Conservation (phyloP, 2,113 vertebrate species). For the Anolis sagrei region DNA sequence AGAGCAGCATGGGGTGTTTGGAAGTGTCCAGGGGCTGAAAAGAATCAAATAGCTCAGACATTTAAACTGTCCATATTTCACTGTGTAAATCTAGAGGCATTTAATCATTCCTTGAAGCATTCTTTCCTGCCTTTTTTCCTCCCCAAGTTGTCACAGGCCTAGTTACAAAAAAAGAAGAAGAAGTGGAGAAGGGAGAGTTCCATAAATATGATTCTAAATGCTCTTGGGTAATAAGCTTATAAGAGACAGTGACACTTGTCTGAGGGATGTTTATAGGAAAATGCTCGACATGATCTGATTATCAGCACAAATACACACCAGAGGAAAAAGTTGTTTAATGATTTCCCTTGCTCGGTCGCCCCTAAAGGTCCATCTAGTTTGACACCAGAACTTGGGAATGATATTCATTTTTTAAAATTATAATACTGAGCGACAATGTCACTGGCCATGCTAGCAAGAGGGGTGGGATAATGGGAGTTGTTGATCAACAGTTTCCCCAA, state of each 20-base stretch:
- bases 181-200: neutral
- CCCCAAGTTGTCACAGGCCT: constrained; percentile 55
- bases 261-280: neutral
- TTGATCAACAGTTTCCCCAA: neutral
- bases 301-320: neutral
- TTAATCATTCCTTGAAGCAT: constrained; percentile 76
- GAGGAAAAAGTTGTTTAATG: neutral
- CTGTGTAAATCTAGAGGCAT: constrained; percentile 75
- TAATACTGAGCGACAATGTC: neutral
- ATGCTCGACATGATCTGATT: neutral
- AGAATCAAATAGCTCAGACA: constrained; percentile 78
- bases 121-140: constrained; percentile 64
- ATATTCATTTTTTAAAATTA: no score
- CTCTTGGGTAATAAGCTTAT: neutral
- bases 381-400: no score
- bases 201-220: neutral
- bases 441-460: neutral
- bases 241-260: neutral
- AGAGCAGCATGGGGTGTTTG: constrained; percentile 54
- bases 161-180: constrained; percentile 30
- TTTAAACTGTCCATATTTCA: constrained; percentile 82
- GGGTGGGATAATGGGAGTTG: neutral
- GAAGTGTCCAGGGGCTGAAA: constrained; percentile 75
- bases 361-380: neutral
- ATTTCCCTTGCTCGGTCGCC: neutral